phyloP scores from a whole-genome alignment of 2,797 vertebrate genomes.

The Bovichtus diacanthus region DNA sequence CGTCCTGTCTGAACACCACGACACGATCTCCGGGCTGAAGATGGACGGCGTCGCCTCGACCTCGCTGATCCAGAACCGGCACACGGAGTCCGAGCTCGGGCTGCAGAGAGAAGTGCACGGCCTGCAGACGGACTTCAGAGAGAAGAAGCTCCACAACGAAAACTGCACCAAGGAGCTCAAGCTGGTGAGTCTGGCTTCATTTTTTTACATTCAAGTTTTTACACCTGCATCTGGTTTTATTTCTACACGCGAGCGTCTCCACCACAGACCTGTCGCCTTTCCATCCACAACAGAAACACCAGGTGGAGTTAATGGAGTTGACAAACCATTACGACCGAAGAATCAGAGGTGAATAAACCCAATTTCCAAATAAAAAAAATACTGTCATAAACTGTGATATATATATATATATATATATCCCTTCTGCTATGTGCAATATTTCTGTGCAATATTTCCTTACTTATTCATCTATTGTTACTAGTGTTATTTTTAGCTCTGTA shows the following conservation, averaged over 20 bases:
- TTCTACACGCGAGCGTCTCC: accelerated
- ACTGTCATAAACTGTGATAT: background rate
- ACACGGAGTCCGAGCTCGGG: background rate
- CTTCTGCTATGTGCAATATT: too few relatives aligned
- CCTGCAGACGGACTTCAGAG: conserved; percentile 19
- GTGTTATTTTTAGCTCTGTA: too few relatives aligned
- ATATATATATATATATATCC: too few relatives aligned
- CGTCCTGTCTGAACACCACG: conserved; percentile 61
- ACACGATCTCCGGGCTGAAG: conserved; percentile 20
- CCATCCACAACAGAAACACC: conserved; percentile 62
- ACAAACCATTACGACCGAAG: conserved; percentile 38
- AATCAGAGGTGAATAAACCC: conserved; percentile 44
- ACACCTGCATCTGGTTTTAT: background rate
- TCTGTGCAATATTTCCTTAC: too few relatives aligned
- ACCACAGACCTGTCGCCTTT: accelerated
- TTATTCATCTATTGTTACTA: too few relatives aligned
- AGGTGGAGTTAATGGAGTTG: conserved; percentile 72
- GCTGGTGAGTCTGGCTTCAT: conserved; percentile 50
- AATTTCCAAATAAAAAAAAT: background rate
- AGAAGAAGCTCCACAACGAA: conserved; percentile 15
- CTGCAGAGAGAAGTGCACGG: accelerated
- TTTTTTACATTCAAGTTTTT: too few relatives aligned
- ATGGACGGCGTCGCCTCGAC: background rate
- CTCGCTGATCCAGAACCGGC: conserved; percentile 29
- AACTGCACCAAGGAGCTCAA: conserved; percentile 40